These are phyloP conservation scores for Geophilus truncorum DNA, from an alignment of 2,888 invertebrate species.

Conservation along the genomic window DNA sequence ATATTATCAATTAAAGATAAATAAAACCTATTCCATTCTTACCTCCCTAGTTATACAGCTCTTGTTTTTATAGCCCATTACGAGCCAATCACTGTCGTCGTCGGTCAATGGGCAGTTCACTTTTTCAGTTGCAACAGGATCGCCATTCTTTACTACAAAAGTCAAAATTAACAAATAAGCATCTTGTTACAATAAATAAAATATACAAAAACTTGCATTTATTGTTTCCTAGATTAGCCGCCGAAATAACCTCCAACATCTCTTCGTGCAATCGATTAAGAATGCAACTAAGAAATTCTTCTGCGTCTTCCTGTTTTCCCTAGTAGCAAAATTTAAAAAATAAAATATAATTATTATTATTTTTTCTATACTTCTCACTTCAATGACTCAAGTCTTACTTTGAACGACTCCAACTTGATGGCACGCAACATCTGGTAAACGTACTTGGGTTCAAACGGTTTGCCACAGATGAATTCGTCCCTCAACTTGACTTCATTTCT, in stretches of 20 bases:
- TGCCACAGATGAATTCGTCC: slow-evolving; percentile 54
- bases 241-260: slow-evolving; percentile 72
- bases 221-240: slow-evolving; percentile 19
- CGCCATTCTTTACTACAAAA: slow-evolving; percentile 25
- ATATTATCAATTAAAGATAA: background rate
- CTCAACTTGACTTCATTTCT: slow-evolving; percentile 15
- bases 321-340: no score
- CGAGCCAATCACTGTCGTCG: slow-evolving; percentile 45
- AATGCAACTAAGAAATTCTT: slow-evolving; percentile 89
- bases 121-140: slow-evolving; percentile 42
- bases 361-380: no score
- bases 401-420: slow-evolving; percentile 60
- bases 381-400: slow-evolving; percentile 36
- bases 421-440: slow-evolving; percentile 78
- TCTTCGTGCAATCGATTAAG: slow-evolving; percentile 94
- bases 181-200: background rate
- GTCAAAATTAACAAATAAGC: background rate
- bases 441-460: slow-evolving; percentile 83
- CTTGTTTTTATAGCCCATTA: slow-evolving; percentile 79
- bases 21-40: no score
- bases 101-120: slow-evolving; percentile 39
- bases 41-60: slow-evolving; percentile 76
- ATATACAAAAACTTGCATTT: background rate
- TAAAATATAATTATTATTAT: background rate
- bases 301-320: slow-evolving; percentile 93